Evolutionary conservation across 2,797 vertebrate species (phyloP).

Genomic region (Pipistrellus nathusii): DNA sequence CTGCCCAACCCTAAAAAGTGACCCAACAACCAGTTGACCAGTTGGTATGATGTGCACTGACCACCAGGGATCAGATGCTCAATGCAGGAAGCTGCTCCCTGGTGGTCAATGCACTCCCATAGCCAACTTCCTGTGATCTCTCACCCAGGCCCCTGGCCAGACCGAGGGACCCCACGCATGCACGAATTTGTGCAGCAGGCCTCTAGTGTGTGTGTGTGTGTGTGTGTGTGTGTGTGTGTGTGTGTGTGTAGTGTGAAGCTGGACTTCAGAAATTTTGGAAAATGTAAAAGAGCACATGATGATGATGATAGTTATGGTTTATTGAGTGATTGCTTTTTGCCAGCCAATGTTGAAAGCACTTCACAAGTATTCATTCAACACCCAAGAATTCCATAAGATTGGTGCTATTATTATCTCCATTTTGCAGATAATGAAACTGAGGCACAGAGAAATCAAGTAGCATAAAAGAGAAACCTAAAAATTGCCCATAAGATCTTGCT

Average conservation of each 20-base stretch:
- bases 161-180: too few relatives aligned
- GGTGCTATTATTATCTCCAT: not conserved
- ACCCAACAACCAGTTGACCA: too few relatives aligned
- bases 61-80: too few relatives aligned
- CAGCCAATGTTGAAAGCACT: not conserved
- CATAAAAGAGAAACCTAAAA: conserved; percentile 13
- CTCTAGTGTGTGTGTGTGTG: too few relatives aligned
- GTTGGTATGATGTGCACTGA: too few relatives aligned
- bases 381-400: not conserved
- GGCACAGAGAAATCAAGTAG: not conserved
- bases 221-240: too few relatives aligned
- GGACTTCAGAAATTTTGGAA: not conserved
- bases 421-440: not conserved
- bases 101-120: too few relatives aligned
- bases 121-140: too few relatives aligned
- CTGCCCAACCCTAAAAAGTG: too few relatives aligned
- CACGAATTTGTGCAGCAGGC: too few relatives aligned
- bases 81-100: too few relatives aligned
- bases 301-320: not conserved
- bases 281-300: not conserved
- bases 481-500: not conserved
- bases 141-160: too few relatives aligned
- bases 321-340: not conserved
- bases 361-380: not conserved
- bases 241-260: not conserved